A percentile compares a stretch with the other conserved stretches of the same genome.
These are phyloP conservation scores for Nasonovia ribisnigri DNA, from an alignment of 2,888 invertebrate species.

Conservation along the genomic window DNA sequence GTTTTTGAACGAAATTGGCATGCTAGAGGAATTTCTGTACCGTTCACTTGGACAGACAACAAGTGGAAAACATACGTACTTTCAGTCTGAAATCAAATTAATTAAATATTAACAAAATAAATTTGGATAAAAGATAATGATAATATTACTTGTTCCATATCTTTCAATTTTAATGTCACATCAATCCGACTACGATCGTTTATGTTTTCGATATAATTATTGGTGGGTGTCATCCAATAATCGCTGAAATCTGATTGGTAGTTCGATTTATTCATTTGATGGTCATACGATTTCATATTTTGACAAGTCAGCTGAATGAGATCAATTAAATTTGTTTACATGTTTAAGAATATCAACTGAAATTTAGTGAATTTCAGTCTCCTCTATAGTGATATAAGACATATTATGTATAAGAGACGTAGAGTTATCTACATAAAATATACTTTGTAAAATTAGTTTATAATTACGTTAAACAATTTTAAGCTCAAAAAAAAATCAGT, in stretches of 20 bases:
- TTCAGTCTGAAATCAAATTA: background rate
- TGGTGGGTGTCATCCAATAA: background rate
- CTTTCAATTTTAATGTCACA: background rate
- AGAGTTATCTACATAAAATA: too few species aligned
- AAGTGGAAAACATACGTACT: background rate
- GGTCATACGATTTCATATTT: background rate
- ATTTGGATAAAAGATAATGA: background rate
- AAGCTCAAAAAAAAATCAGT: background rate
- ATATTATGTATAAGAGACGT: too few species aligned
- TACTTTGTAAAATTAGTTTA: too few species aligned
- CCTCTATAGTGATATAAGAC: too few species aligned
- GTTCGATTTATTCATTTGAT: background rate
- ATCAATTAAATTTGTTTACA: background rate
- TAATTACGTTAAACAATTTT: background rate
- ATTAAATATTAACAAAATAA: background rate
- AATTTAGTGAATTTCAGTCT: background rate
- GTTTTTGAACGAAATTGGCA: background rate
- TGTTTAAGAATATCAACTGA: background rate
- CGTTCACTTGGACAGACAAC: background rate
- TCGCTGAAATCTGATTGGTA: background rate
- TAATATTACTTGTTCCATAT: background rate
- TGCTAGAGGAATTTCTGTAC: background rate
- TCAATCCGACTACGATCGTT: background rate
- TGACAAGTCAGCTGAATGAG: constrained; percentile 22
- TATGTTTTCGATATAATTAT: background rate